Percentiles rank a stretch among this genome's conserved stretches.
Evolutionary conservation across 2,888 invertebrate genomes (phyloP).

Genomic region (Tiphia femorata): DNA sequence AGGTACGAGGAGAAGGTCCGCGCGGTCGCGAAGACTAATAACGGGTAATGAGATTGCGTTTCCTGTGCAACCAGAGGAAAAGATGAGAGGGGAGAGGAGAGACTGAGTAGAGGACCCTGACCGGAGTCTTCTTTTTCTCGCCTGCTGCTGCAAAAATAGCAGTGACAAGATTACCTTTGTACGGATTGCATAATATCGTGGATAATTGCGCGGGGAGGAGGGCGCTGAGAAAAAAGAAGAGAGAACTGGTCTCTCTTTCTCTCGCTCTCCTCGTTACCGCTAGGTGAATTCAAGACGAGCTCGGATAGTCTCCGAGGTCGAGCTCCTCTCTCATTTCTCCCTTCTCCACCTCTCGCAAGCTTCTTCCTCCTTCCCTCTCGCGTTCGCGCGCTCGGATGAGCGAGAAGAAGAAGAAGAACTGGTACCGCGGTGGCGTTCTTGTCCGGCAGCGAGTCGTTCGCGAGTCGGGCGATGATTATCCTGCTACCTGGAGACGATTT

Average conservation of each 20-base stretch:
- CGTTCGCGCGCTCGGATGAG: background rate
- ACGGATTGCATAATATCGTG: slow-evolving; percentile 32
- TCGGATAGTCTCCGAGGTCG: slow-evolving; percentile 22
- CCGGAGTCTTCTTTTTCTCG: background rate
- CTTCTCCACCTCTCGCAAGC: slow-evolving; percentile 7
- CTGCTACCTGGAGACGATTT: slow-evolving; percentile 21
- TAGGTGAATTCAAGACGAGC: slow-evolving; percentile 3
- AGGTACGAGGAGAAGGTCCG: too few relatives aligned
- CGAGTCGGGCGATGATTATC: slow-evolving; percentile 37
- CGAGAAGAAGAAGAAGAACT: slow-evolving; percentile 34
- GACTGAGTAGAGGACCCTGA: background rate
- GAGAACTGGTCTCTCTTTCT: background rate
- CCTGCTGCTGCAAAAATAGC: slow-evolving; percentile 16
- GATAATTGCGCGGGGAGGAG: slow-evolving; percentile 26
- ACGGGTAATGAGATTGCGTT: too few relatives aligned
- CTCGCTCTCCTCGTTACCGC: slow-evolving; percentile 29
- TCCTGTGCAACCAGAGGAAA: too few relatives aligned
- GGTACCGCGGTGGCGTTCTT: slow-evolving; percentile 41
- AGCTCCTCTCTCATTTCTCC: slow-evolving; percentile 11
- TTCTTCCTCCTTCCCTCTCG: slow-evolving; percentile 8
- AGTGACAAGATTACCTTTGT: slow-evolving; percentile 18
- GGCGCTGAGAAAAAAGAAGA: background rate
- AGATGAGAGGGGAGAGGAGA: background rate
- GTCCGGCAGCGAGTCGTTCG: slow-evolving; percentile 17
- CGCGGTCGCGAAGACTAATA: too few relatives aligned